Conservation (phyloP, 1,140 invertebrate species). For the Drosophila ambigua region DNA sequence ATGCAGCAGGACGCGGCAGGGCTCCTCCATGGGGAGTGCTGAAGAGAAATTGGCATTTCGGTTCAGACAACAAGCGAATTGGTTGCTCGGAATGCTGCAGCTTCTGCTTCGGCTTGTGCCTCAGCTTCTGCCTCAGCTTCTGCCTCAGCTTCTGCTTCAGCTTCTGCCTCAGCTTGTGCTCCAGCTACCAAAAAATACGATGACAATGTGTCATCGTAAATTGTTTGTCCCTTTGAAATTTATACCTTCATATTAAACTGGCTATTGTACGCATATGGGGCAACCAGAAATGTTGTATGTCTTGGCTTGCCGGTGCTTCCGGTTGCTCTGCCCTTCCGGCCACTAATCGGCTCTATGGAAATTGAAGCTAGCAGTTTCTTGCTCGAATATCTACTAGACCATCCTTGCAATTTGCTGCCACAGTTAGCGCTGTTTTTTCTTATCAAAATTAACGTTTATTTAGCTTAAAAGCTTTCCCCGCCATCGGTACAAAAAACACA, state of each 20-base stretch:
- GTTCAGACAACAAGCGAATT: slow-evolving; percentile 49
- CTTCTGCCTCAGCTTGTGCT: background rate
- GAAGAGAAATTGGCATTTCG: background rate
- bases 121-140: background rate
- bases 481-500: slow-evolving; percentile 7
- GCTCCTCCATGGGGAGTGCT: background rate
- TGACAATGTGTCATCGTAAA: slow-evolving; percentile 69
- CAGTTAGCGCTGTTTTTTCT: background rate
- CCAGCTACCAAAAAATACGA: slow-evolving; percentile 41
- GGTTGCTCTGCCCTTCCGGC: too few species aligned
- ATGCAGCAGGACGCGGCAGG: background rate
- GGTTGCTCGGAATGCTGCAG: slow-evolving; percentile 42
- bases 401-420: too few species aligned
- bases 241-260: slow-evolving; percentile 69
- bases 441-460: slow-evolving; percentile 34
- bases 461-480: slow-evolving; percentile 33
- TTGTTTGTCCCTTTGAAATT: slow-evolving; percentile 64
- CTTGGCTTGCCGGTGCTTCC: background rate
- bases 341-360: too few species aligned
- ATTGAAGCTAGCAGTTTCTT: too few species aligned
- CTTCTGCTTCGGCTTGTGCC: background rate
- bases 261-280: slow-evolving; percentile 13
- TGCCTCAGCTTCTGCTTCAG: slow-evolving; percentile 5
- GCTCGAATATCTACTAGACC: too few species aligned
- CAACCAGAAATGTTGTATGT: slow-evolving; percentile 1